Percentiles rank a stretch among this genome's conserved stretches.
Conservation (phyloP, 2,888 invertebrate species). For the Salpingus planirostris region DNA sequence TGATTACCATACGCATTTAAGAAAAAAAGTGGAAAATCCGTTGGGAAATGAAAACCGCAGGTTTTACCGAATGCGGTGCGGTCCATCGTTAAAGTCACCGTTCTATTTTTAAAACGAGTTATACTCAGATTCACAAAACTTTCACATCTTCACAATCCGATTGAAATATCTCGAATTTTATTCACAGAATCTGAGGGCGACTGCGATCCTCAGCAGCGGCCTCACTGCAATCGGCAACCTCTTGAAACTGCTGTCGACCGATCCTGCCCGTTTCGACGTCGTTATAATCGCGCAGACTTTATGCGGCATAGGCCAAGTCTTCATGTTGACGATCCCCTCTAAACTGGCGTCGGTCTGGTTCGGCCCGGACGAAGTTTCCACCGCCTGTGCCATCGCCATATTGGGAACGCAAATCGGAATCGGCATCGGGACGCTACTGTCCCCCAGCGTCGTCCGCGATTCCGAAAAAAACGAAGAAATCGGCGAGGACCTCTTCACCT, state of each 20-base stretch:
- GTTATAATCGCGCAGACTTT: constrained; percentile 54
- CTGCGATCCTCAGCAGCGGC: constrained; percentile 45
- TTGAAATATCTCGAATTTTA: background rate
- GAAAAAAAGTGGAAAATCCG: too few species aligned
- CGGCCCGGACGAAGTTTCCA: constrained; percentile 83
- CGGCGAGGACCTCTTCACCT: constrained; percentile 16
- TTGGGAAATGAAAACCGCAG: too few species aligned
- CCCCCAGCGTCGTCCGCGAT: constrained; percentile 24
- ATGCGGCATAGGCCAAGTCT: constrained; percentile 50
- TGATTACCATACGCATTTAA: too few species aligned
- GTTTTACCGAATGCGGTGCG: too few species aligned
- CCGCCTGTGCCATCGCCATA: constrained; percentile 93
- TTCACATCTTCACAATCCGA: background rate
- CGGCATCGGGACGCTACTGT: constrained; percentile 16
- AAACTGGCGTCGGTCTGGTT: constrained; percentile 72
- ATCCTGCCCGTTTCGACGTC: constrained; percentile 51
- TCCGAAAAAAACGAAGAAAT: constrained; percentile 17
- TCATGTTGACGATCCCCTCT: constrained; percentile 58
- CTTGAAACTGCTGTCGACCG: constrained; percentile 51
- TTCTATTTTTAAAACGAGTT: too few species aligned
- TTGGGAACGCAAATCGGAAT: constrained; percentile 81
- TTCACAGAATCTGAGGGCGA: constrained; percentile 44
- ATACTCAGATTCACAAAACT: too few species aligned
- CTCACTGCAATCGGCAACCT: constrained; percentile 53
- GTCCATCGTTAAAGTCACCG: too few species aligned